Evolutionary conservation across 1,140 invertebrate genomes (phyloP).

Genomic region (Mamestra configurata): DNA sequence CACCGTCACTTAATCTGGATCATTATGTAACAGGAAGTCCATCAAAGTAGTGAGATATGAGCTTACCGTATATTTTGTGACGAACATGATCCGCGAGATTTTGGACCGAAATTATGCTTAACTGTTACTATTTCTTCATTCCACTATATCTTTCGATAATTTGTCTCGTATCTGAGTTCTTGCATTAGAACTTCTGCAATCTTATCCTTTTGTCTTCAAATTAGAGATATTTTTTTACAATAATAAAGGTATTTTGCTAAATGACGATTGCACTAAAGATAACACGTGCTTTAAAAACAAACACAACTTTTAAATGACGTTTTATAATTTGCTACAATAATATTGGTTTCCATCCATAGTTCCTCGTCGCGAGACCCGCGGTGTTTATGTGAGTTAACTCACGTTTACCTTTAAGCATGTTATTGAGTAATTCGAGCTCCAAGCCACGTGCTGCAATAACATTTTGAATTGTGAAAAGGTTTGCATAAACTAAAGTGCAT

Average conservation of each 20-base stretch:
- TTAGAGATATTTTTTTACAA: not conserved
- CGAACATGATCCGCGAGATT: too few relatives aligned
- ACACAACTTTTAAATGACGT: not conserved
- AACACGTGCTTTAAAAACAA: conserved; percentile 2
- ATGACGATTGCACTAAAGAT: not conserved
- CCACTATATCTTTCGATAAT: not conserved
- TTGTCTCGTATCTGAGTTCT: too few relatives aligned
- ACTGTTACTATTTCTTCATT: not conserved
- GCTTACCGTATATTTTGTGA: too few relatives aligned
- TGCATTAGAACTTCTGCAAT: too few relatives aligned
- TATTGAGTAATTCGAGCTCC: conserved; percentile 14
- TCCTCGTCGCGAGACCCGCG: not conserved
- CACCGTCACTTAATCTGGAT: not conserved
- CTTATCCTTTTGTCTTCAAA: not conserved
- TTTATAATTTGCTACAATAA: not conserved
- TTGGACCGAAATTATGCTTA: too few relatives aligned
- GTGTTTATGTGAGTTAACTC: conserved; percentile 15
- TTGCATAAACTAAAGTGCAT: not conserved
- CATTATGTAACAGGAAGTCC: not conserved
- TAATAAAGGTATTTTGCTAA: not conserved
- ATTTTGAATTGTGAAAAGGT: conserved; percentile 22
- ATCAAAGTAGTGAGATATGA: not conserved
- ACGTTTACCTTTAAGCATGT: conserved; percentile 24
- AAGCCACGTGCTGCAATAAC: conserved; percentile 15
- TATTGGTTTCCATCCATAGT: conserved; percentile 9